Conservation (phyloP, 2,888 invertebrate species). For the Apamea crenata region DNA sequence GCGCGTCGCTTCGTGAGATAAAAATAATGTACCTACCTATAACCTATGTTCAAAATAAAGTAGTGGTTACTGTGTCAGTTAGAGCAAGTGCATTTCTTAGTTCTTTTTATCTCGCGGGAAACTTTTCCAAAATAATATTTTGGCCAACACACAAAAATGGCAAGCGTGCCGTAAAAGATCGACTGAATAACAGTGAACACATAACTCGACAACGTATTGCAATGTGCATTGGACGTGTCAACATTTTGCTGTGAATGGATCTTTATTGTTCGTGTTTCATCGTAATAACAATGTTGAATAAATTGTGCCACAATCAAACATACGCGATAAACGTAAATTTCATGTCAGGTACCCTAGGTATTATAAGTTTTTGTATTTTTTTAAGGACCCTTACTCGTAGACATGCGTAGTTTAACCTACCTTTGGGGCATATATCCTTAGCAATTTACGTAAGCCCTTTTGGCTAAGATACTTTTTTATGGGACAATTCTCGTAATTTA, state of each 20-base stretch:
- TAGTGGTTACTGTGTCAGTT: neutral
- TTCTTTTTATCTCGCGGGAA: neutral
- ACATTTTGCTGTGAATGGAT: conserved; percentile 73
- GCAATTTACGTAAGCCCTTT: neutral
- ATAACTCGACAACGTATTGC: conserved; percentile 50
- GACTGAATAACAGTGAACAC: conserved; percentile 40
- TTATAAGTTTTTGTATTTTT: conserved; percentile 11
- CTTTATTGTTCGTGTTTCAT: conserved; percentile 76
- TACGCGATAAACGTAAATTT: conserved; percentile 60
- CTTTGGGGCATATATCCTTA: neutral
- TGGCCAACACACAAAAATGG: conserved; percentile 7
- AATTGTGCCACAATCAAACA: conserved; percentile 66
- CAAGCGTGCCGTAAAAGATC: conserved; percentile 33
- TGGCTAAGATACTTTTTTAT: neutral
- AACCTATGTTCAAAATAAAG: neutral
- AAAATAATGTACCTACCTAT: no score
- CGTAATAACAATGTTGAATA: conserved; percentile 74
- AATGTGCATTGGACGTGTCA: conserved; percentile 70
- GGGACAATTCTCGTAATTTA: neutral
- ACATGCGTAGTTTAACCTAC: neutral
- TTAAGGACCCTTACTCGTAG: neutral
- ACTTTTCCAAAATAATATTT: neutral
- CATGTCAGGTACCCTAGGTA: conserved; percentile 44
- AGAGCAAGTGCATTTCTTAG: neutral
- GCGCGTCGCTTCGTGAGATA: no score